A percentile compares a stretch with the other conserved stretches of the same genome.
phyloP scores from a whole-genome alignment of 2,113 vertebrate species.

The Propithecus coquereli region DNA sequence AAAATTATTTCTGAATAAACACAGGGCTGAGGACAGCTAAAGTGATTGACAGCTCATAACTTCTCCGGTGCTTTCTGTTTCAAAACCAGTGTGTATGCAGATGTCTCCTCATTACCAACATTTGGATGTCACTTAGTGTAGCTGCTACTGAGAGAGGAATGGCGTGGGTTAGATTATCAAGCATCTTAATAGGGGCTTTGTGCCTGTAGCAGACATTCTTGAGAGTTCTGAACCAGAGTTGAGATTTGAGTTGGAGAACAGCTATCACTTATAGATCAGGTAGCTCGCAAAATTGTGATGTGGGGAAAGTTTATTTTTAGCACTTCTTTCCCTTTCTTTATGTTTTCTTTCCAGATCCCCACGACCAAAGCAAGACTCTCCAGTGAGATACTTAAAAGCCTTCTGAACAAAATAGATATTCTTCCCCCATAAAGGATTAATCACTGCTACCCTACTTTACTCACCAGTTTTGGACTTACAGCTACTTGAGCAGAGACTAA shows the following conservation, averaged over 20 bases:
- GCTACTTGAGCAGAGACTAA: neutral
- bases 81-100: slow-evolving; percentile 54
- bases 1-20: slow-evolving; percentile 80
- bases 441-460: neutral
- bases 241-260: neutral
- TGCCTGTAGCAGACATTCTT: neutral
- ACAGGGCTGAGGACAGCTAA: slow-evolving; percentile 66
- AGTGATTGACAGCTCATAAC: slow-evolving; percentile 78
- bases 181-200: neutral
- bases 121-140: slow-evolving; percentile 65
- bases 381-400: neutral
- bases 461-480: neutral
- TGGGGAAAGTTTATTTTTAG: neutral
- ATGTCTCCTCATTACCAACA: slow-evolving; percentile 52
- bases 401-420: neutral
- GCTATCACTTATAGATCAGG: neutral
- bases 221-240: neutral
- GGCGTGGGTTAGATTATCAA: slow-evolving; percentile 44
- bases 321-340: neutral
- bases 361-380: neutral
- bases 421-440: neutral
- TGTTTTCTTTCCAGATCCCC: neutral
- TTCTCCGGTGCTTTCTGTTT: slow-evolving; percentile 52
- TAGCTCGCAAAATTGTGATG: neutral
- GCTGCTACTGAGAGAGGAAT: slow-evolving; percentile 35